Evolutionary conservation across 2,113 vertebrate genomes (phyloP), one percentile per base, ranked within the genome.

Genomic region (Phaethon lepturus): DNA sequence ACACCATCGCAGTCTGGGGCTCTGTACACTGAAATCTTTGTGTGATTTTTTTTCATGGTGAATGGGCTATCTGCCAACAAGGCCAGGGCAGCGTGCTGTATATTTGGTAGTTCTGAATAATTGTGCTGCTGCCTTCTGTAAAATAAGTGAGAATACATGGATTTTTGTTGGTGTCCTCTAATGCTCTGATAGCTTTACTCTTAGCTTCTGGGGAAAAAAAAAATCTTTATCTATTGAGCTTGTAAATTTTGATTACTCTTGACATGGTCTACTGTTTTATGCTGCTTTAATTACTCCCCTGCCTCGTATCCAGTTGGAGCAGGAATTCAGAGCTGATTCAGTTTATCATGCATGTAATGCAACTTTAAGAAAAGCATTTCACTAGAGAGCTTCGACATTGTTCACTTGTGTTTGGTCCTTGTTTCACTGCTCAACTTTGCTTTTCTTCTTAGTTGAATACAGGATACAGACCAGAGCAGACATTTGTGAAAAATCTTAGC

Each of bases 391-490:
- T 97, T 93, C 1, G 18, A 80, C 92, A 95, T 88, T 96, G 94
- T 95, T 96, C 93, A 77, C 75, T 97, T 91, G 77, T 93, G 79
- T 96, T 97, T 64, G 24, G 71, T 63, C 93, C 91, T 95, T 64
- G n/a, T 86, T 97, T 97, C 81, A 49, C 82, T 94, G 92, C 93
- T 97, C 91, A 88, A 25, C 88, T 88, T 97, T 96, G 78, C 84
- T 97, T 97, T 97, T 97, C 89, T 92, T 96, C 89, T 94, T 86
- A 97, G 91, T 42, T 89, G 67, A 96, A 92, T 93, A 92, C 83
- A 96, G 78, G 81, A 49, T 73, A 53, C n/a, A 14, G 55, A 90
- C 50, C 63, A 59, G 88, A 97, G 78, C 59, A 97, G 92, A 74
- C 86, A 82, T 97, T 96, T 98, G 91, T 93, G 93, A 96, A 93